phyloP scores from a whole-genome alignment of 2,113 vertebrate species.

The human (Homo sapiens) region GRCh38 chr9:70135501-70136000 shows the following conservation, averaged over 20 bases:
- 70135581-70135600: not conserved
- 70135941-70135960: no score
- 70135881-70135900: no score
- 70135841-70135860: not conserved
- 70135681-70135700: not conserved
- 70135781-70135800: not conserved
- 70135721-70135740: not conserved
- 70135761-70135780: not conserved
- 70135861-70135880: no score
- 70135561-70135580: not conserved
- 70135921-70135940: no score
- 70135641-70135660: not conserved
- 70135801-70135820: no score
- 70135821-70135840: not conserved
- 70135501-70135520: slow-evolving; percentile 20
- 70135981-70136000: no score
- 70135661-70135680: not conserved
- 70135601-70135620: not conserved
- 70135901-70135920: no score
- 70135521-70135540: slow-evolving; percentile 4
- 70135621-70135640: not conserved
- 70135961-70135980: no score
- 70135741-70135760: not conserved
- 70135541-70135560: not conserved
- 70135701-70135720: no score